These are phyloP conservation scores for Pavo muticus DNA, from an alignment of 2,113 vertebrate species.

Conservation along the genomic window DNA sequence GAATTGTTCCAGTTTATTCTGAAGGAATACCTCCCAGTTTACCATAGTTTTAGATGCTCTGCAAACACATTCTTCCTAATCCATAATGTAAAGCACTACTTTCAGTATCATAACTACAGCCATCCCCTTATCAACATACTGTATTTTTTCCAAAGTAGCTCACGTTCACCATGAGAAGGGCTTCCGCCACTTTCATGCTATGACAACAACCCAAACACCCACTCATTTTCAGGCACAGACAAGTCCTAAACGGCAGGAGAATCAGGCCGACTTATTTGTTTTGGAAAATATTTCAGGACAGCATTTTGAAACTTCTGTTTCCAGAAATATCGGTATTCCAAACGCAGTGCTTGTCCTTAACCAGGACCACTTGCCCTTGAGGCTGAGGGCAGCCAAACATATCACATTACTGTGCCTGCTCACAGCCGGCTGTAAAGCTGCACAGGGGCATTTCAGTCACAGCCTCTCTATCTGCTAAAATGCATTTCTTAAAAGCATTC, in stretches of 20 bases:
- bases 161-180: not conserved
- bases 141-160: not conserved
- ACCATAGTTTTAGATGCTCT: not conserved
- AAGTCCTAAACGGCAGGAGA: not conserved
- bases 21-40: not conserved
- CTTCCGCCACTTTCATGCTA: not conserved
- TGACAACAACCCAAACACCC: not conserved
- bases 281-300: not conserved
- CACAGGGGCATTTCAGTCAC: not conserved
- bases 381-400: not conserved
- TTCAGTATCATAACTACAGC: not conserved
- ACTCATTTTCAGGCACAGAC: not conserved
- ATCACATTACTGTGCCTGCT: constrained; percentile 17
- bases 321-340: not conserved
- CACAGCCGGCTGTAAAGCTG: not conserved
- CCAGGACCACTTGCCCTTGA: constrained; percentile 3
- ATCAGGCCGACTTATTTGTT: not conserved
- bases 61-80: not conserved
- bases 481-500: constrained; percentile 16
- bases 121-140: not conserved
- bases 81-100: not conserved
- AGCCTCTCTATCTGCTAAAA: not conserved
- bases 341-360: constrained; percentile 9
- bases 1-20: not conserved
- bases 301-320: constrained; percentile 23